A percentile compares a stretch with the other conserved stretches of the same genome.
Evolutionary conservation across 2,888 invertebrate species (phyloP).

Genomic region (Coleophora deauratella): DNA sequence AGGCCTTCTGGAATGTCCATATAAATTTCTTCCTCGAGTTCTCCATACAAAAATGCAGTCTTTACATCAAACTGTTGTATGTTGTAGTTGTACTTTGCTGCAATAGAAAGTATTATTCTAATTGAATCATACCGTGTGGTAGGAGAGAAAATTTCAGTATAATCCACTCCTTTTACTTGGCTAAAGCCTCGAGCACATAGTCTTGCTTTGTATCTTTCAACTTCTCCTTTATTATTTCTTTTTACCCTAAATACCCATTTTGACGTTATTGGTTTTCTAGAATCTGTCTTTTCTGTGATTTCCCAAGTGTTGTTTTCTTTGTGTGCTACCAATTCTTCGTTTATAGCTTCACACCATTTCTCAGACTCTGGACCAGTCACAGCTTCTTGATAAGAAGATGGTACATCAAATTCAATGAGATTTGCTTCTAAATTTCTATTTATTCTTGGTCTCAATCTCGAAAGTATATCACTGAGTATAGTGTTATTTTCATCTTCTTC

Average conservation of each 20-base stretch:
- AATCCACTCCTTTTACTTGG: slow-evolving; percentile 15
- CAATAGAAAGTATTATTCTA: slow-evolving; percentile 14
- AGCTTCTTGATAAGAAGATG: too few species aligned
- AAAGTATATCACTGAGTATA: too few species aligned
- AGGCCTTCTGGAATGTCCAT: too few species aligned
- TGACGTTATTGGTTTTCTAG: slow-evolving; percentile 15
- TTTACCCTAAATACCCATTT: slow-evolving; percentile 3
- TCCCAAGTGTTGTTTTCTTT: too few species aligned
- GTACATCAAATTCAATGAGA: too few species aligned
- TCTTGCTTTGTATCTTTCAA: too few species aligned
- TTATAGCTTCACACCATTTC: too few species aligned
- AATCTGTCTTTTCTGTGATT: slow-evolving; percentile 26
- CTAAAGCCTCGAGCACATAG: slow-evolving; percentile 19
- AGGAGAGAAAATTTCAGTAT: slow-evolving; percentile 17
- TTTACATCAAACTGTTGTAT: slow-evolving; percentile 19
- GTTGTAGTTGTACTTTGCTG: slow-evolving; percentile 12
- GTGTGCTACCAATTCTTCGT: slow-evolving; percentile 26
- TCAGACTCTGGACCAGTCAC: too few species aligned
- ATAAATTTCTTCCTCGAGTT: too few species aligned
- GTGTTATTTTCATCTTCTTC: too few species aligned
- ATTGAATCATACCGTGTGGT: slow-evolving; percentile 20
- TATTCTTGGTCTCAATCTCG: too few species aligned
- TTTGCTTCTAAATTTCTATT: too few species aligned
- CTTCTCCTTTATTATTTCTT: not conserved
- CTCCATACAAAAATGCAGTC: slow-evolving; percentile 20